Base-by-base conservation (phyloP, 2,113 vertebrate species). In the Coregonus clupeaformis region DNA sequence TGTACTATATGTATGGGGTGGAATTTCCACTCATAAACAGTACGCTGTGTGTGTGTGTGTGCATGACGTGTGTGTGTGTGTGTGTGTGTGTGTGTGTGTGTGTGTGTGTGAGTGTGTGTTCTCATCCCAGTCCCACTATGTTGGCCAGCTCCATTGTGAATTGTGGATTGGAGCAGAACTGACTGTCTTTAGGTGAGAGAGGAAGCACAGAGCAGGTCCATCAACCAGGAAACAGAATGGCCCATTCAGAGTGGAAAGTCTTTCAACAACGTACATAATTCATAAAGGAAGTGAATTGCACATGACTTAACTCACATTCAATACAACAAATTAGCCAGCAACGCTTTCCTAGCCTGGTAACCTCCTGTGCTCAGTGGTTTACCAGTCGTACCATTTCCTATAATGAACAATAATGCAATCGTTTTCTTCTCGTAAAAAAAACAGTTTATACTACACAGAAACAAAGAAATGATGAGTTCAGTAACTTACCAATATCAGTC, bases 401-500 rank as follows among this genome's bases (percentile, higher is more conserved):
- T 12, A 12, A 27, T 27, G 27, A 27, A 27, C 27, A 27, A 27
- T 27, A 27, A 42, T 42, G 36, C 36, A 42, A 42, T 42, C 11
- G 36, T 42, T 11, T 42, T 36, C 11, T 42, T 42, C 9, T 42
- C 9, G 9, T 42, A 42, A 42, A 42, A 3, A 42, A 12, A 7
- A 18, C 13, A 18, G 16, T 52, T 52, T 52, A 12, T 42, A 42
- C 36, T 36, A 45, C 67, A 68, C 32, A 24, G 36, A 69, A 9
- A 69, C 45, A 69, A 42, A 69, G 36, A 69, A 42, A 69, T 32
- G 5, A 32, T n/a, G 4, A 55, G 27, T 68, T 64, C 24, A 32
- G 6, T 20, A 63, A 91, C 95, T 93, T 89, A 96, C 95, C 95
- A 3, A 92, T 85, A 77, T 95, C 94, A 2, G 92, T 88, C 75